These are phyloP conservation scores for Canis aureus DNA, from an alignment of 2,113 vertebrate species.

Conservation along the genomic window DNA sequence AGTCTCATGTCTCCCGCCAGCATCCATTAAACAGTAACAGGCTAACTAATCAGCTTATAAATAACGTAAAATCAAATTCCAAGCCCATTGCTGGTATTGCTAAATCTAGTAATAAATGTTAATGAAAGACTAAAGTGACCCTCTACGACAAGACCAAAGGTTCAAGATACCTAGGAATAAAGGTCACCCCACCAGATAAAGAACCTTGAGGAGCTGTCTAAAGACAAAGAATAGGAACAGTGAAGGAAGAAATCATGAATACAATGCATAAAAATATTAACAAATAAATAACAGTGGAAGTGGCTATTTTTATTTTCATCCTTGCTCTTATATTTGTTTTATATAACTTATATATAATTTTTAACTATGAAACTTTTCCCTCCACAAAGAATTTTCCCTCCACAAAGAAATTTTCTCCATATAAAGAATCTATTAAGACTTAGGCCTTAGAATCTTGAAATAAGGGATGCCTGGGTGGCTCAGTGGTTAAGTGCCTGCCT, in stretches of 20 bases:
- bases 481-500: too few species aligned
- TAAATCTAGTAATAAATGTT: background rate
- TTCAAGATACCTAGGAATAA: background rate
- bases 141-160: background rate
- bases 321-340: background rate
- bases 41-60: background rate
- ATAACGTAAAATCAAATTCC: background rate
- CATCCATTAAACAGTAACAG: background rate
- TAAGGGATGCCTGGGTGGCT: background rate
- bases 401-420: background rate
- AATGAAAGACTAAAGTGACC: background rate
- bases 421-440: background rate
- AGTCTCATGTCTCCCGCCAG: background rate
- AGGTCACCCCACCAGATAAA: background rate
- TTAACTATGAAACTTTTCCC: background rate
- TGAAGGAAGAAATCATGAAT: background rate
- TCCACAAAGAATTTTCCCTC: background rate
- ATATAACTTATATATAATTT: background rate
- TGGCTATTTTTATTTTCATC: background rate
- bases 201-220: background rate
- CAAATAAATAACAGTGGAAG: background rate
- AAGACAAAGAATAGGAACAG: constrained; percentile 1
- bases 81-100: background rate
- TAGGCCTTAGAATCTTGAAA: constrained; percentile 1
- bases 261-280: background rate